Evolutionary conservation across 2,113 vertebrate species (phyloP).

Genomic region (Vireo altiloquus): DNA sequence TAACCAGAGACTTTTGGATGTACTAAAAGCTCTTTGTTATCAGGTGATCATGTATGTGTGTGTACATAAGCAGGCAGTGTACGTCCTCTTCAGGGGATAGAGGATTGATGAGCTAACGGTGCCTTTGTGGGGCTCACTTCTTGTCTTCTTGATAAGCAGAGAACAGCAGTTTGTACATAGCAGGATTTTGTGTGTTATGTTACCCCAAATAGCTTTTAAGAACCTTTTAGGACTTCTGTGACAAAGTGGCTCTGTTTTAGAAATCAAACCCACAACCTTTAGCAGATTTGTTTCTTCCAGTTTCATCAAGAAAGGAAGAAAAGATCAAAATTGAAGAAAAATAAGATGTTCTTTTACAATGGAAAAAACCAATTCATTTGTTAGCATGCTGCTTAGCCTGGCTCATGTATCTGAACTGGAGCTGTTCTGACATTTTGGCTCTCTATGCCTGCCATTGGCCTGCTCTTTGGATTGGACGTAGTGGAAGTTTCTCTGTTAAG

Average conservation of each 20-base stretch:
- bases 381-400: background rate
- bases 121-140: background rate
- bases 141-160: background rate
- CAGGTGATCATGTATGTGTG: rapidly evolving
- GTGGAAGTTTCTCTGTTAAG: background rate
- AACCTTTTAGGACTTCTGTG: background rate
- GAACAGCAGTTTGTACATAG: background rate
- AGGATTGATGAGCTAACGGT: background rate
- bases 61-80: background rate
- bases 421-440: background rate
- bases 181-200: background rate
- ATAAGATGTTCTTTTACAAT: background rate
- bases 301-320: background rate
- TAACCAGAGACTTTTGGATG: background rate
- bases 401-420: background rate
- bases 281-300: background rate
- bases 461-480: background rate
- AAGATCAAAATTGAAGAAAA: background rate
- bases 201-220: background rate
- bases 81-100: background rate
- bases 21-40: background rate
- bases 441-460: background rate
- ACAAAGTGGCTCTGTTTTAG: background rate
- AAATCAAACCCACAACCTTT: background rate
- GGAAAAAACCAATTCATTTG: background rate